These are phyloP conservation scores for Dryomyza anilis DNA, from an alignment of 2,888 invertebrate genomes.

Conservation along the genomic window DNA sequence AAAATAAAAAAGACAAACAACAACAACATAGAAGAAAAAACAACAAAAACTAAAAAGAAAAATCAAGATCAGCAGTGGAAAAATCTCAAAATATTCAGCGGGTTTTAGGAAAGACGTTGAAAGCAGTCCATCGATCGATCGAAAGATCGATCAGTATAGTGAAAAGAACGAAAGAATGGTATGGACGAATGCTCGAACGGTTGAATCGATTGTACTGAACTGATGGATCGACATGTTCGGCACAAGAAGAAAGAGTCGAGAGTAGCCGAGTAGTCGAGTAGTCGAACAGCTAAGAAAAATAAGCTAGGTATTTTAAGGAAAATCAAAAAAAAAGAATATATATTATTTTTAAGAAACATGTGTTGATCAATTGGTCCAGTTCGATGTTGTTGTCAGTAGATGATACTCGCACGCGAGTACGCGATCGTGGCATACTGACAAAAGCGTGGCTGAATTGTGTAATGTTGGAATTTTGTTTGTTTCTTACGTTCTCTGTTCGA, in stretches of 20 bases:
- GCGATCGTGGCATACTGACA: not conserved
- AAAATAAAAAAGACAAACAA: constrained; percentile 27
- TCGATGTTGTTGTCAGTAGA: not conserved
- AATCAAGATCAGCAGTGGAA: constrained; percentile 21
- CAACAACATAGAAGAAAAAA: constrained; percentile 21
- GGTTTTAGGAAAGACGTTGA: constrained; percentile 3
- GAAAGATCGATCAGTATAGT: constrained; percentile 42
- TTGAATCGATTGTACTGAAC: constrained; percentile 28
- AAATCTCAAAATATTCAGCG: not conserved
- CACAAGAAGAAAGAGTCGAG: not conserved
- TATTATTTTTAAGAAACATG: not conserved
- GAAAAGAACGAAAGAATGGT: too few relatives aligned
- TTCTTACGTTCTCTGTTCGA: too few relatives aligned
- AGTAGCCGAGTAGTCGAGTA: not conserved
- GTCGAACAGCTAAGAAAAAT: not conserved
- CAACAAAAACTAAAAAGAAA: constrained; percentile 23
- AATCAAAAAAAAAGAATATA: not conserved
- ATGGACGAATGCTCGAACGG: too few relatives aligned
- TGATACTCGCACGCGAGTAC: not conserved
- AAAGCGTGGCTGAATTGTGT: too few relatives aligned
- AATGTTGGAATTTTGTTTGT: too few relatives aligned
- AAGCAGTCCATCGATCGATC: constrained; percentile 40
- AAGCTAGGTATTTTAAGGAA: constrained; percentile 4
- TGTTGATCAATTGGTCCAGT: constrained; percentile 8
- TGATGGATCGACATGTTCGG: constrained; percentile 24